Conservation (phyloP, 2,888 invertebrate species). For the Nematopogon swammerdamellus region DNA sequence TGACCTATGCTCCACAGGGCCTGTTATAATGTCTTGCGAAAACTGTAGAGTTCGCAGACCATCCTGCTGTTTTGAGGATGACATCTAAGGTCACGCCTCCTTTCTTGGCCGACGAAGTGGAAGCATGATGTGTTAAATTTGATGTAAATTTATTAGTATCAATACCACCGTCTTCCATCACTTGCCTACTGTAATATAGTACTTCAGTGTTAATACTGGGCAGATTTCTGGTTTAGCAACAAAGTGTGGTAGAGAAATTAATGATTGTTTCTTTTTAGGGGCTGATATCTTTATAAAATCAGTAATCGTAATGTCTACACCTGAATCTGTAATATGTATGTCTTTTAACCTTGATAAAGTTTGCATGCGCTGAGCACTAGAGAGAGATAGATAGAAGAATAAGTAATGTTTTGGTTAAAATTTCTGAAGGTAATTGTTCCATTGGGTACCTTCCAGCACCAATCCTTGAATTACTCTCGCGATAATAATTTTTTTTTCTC, state of each 20-base stretch:
- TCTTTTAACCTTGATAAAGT: constrained; percentile 7
- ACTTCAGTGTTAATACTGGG: constrained; percentile 2
- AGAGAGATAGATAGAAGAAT: constrained; percentile 3
- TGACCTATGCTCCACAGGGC: neutral
- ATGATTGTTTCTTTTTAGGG: neutral
- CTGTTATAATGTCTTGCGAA: constrained; percentile 15
- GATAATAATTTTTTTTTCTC: no score
- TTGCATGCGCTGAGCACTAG: constrained; percentile 5
- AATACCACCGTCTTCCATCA: constrained; percentile 11
- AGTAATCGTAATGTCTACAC: constrained; percentile 4
- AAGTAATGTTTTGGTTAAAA: constrained; percentile 3
- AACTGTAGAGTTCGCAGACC: constrained; percentile 12
- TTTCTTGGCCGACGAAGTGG: constrained; percentile 14
- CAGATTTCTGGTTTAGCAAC: constrained; percentile 2
- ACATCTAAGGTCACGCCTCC: constrained; percentile 13
- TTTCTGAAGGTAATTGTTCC: no score
- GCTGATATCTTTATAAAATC: constrained; percentile 6
- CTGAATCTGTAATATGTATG: constrained; percentile 1
- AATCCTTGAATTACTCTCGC: no score
- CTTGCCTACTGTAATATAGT: constrained; percentile 7
- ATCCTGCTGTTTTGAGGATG: constrained; percentile 14
- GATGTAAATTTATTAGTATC: constrained; percentile 13
- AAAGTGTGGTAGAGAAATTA: neutral
- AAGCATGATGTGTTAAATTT: constrained; percentile 15
- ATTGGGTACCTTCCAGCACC: no score